Evolutionary conservation across 2,888 invertebrate species (phyloP), one percentile per base, ranked within the genome.

Genomic region (Drosophila tripunctata): DNA sequence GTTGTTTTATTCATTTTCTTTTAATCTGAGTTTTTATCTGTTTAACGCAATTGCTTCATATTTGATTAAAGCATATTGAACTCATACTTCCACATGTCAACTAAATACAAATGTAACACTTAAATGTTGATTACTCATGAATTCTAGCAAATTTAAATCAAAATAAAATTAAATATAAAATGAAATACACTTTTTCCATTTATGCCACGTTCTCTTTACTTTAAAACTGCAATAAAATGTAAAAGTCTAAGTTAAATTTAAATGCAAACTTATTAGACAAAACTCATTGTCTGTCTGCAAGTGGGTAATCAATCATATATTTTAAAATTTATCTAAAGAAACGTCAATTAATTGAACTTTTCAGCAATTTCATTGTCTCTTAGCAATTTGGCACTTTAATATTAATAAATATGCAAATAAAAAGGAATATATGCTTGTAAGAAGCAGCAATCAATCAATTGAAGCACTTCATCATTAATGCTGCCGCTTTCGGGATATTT

Each of bases 401-500:
- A n/a, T n/a, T n/a, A n/a, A 35, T 7, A 21, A 48, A 30, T 17
- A 8, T 15, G 8, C n/a, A 30, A 45, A 15, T 41, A 36, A 19
- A 47, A 17, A 15, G 21, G 10, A 36, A 7, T 6, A 2, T 35
- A 7, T 47, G 40, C 33, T 1, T 19, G 22, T 19, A 7, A 12
- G n/a, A n/a, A 19, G 14, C 4, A 19, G 12, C 58, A 65, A 71
- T 70, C 81, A 77, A 68, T 86, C 86, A 83, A 65, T 50, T 36
- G 62, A 47, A 58, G 40, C 58, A 70, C 58, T 67, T 45, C 57
- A 50, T 64, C 66, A 70, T 54, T 67, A 56, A 67, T 65, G 67
- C 61, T 38, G 24, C 43, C 12, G 33, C 24, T 60, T 45, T 17
- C 19, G 22, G 3, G n/a, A 22, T 7, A 14, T 64, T 58, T 72